phyloP scores from a whole-genome alignment of 1,140 invertebrate species.

The Drosophila lacertosa region DNA sequence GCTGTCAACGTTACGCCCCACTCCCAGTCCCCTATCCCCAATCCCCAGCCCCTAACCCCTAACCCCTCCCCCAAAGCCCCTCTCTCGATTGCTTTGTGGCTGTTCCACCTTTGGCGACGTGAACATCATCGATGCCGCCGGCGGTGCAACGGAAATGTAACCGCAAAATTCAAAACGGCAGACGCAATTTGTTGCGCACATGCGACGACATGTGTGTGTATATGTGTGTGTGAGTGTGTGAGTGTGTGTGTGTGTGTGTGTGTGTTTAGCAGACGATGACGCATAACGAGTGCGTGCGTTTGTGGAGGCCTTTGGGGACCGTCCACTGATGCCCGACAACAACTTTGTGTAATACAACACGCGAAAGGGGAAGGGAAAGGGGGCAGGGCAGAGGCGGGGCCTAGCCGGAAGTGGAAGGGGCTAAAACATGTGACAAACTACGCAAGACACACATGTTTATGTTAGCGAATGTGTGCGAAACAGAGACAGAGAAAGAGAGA shows the following conservation, averaged over 20 bases:
- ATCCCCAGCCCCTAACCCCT: not conserved
- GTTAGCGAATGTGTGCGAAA: not conserved
- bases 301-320: conserved; percentile 47
- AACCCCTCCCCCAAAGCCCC: not conserved
- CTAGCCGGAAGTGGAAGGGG: too few species aligned
- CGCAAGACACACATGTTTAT: conserved; percentile 57
- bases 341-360: conserved; percentile 73
- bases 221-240: conserved; percentile 8
- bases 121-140: conserved; percentile 34
- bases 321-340: conserved; percentile 49
- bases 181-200: conserved; percentile 82
- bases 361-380: conserved; percentile 1
- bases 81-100: not conserved
- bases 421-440: conserved; percentile 56
- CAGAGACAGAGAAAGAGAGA: not conserved
- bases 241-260: conserved; percentile 18
- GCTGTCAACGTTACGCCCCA: conserved; percentile 61
- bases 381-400: not conserved
- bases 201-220: conserved; percentile 52
- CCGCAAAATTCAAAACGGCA: conserved; percentile 78
- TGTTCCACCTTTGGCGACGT: not conserved
- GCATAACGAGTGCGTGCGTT: conserved; percentile 27
- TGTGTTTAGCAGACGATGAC: conserved; percentile 40
- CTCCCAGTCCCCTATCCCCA: too few species aligned
- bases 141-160: conserved; percentile 77